Conservation (phyloP, 2,888 invertebrate species). For the Arenicola marina region DNA sequence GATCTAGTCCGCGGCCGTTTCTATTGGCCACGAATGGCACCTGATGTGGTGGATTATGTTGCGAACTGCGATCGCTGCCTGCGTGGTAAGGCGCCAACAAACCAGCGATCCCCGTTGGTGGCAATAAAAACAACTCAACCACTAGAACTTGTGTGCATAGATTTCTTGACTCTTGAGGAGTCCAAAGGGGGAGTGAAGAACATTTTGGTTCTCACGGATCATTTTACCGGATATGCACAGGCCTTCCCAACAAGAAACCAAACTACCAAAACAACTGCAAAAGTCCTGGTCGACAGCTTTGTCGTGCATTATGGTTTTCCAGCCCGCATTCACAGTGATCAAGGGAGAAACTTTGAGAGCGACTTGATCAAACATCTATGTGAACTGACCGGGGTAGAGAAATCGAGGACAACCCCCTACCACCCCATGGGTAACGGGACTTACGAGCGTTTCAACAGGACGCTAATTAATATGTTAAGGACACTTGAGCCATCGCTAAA, state of each 20-base stretch:
- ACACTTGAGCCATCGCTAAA: slow-evolving; percentile 18
- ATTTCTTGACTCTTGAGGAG: no score
- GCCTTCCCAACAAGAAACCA: neutral
- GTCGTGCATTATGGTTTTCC: no score
- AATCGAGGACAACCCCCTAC: slow-evolving; percentile 22
- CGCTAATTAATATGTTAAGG: slow-evolving; percentile 18
- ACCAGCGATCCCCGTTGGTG: neutral
- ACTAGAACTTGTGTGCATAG: no score
- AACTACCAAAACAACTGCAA: neutral
- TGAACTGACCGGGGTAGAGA: slow-evolving; percentile 8
- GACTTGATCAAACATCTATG: slow-evolving; percentile 22
- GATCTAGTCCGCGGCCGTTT: no score
- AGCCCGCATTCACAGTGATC: no score
- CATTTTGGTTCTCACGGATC: no score
- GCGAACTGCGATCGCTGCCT: no score
- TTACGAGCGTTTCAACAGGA: slow-evolving; percentile 25
- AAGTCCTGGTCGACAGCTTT: neutral
- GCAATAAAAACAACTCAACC: no score
- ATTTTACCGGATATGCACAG: neutral
- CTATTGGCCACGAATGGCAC: no score
- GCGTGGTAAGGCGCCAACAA: neutral
- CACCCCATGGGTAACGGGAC: slow-evolving; percentile 25
- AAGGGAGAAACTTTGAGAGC: slow-evolving; percentile 25
- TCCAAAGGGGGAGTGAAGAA: neutral
- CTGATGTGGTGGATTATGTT: no score